phyloP scores from a whole-genome alignment of 2,113 vertebrate species.

The Serilophus lunatus region DNA sequence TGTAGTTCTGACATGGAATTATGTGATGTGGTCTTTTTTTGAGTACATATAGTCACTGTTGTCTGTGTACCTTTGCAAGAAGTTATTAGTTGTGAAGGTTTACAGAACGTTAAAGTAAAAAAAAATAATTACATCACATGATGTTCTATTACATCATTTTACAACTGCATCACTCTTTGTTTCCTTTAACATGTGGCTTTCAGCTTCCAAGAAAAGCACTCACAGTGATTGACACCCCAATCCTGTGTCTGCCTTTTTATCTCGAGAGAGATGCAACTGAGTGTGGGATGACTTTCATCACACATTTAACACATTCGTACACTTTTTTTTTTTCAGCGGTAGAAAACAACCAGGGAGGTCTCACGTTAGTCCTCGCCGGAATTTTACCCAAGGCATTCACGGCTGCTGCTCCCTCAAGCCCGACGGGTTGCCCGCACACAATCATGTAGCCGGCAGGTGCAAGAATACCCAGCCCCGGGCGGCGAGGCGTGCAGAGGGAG shows the following conservation, averaged over 20 bases:
- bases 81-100: neutral
- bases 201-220: neutral
- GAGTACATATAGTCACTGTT: neutral
- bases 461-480: too few relatives aligned
- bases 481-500: neutral
- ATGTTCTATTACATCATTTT: neutral
- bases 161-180: neutral
- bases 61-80: neutral
- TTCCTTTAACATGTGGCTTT: neutral
- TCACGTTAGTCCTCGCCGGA: neutral
- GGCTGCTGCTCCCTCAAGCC: neutral
- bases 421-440: rapidly evolving
- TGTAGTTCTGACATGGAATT: neutral
- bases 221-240: neutral
- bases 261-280: neutral
- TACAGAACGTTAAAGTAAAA: neutral
- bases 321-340: neutral
- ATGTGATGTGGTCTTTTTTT: neutral
- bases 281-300: neutral
- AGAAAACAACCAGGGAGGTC: neutral
- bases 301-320: neutral
- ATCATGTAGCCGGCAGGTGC: rapidly evolving
- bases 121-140: neutral
- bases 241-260: neutral
- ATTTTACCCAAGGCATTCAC: neutral